Conservation (phyloP, 1,140 invertebrate species). For the Drosophila repletoides region DNA sequence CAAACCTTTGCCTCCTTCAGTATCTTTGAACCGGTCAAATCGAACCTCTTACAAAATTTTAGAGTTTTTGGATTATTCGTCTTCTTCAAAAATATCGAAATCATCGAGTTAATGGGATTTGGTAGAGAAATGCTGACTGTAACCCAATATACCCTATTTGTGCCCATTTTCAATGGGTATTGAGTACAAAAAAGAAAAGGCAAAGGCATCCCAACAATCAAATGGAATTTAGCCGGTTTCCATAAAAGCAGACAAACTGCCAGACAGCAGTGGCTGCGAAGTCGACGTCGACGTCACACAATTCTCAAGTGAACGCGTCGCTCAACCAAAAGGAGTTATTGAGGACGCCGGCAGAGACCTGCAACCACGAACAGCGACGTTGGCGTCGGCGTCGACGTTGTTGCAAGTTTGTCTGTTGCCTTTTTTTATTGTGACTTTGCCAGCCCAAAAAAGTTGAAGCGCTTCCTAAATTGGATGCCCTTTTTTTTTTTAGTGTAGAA, state of each 20-base stretch:
- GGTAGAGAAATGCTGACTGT: no score
- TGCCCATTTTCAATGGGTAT: no score
- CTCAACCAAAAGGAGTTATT: slow-evolving; percentile 28
- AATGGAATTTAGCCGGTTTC: slow-evolving; percentile 79
- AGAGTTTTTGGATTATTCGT: no score
- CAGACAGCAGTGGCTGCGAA: slow-evolving; percentile 27
- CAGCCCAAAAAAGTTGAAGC: slow-evolving; percentile 26
- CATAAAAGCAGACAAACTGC: slow-evolving; percentile 65
- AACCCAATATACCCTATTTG: no score
- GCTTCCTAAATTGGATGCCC: background rate
- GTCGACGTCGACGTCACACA: background rate
- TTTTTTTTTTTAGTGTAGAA: background rate
- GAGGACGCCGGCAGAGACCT: slow-evolving; percentile 18
- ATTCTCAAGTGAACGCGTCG: slow-evolving; percentile 60
- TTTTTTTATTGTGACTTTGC: slow-evolving; percentile 29
- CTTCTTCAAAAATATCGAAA: no score
- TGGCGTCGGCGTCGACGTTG: background rate
- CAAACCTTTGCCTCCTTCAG: no score
- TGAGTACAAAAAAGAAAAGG: slow-evolving; percentile 62
- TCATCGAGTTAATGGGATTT: no score
- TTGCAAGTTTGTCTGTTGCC: slow-evolving; percentile 25
- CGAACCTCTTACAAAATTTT: no score
- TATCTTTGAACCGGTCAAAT: no score
- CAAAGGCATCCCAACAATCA: slow-evolving; percentile 70
- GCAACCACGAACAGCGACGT: background rate